Base-by-base conservation (phyloP, 1,140 invertebrate genomes). In the Vanessa tameamea region DNA sequence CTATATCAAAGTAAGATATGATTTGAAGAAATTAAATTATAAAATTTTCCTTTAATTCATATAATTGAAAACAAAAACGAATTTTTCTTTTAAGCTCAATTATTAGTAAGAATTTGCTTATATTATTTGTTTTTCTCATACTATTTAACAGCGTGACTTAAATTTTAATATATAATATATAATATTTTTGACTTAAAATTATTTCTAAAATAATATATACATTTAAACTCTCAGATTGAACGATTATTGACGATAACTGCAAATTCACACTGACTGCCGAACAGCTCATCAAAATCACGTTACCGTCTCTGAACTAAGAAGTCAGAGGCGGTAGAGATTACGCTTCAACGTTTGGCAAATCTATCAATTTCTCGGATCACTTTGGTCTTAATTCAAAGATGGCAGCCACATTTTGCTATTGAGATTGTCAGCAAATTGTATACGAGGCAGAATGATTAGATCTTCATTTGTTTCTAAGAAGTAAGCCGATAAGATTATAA, bases 221-320 rank as follows among this genome's bases (percentile, higher is more conserved):
- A 50, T 50, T 50, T 15, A 14, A n/a, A 61, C 14, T 61, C 14
- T 61, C 31, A 26, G 26, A 15, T 31, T 31, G 14, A 37, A 61
- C 31, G 57, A 61, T 14, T 61, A 61, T 61, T 37, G 13, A 37
- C 57, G 15, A 20, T 61, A 61, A 37, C 14, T 37, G 57, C 7
- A 31, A 37, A 31, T 61, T 61, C 57, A 23, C 57, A 61, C 12
- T 61, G 57, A 61, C 57, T 61, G 23, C 23, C 57, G 57, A 61
- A 37, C 57, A 61, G 31, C 57, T 61, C 57, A 61, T 61, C 57
- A 61, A 61, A 61, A 61, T 61, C 23, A 31, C 57, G 57, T 61
- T 61, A 61, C 23, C 57, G 57, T 37, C 31, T 57, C 57, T 20
- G 57, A 61, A 61, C 26, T 61, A 37, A 57, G 53, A 37, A 61